These are phyloP conservation scores for Psococerastis gibbosa DNA, from an alignment of 2,888 invertebrate genomes.

Conservation along the genomic window DNA sequence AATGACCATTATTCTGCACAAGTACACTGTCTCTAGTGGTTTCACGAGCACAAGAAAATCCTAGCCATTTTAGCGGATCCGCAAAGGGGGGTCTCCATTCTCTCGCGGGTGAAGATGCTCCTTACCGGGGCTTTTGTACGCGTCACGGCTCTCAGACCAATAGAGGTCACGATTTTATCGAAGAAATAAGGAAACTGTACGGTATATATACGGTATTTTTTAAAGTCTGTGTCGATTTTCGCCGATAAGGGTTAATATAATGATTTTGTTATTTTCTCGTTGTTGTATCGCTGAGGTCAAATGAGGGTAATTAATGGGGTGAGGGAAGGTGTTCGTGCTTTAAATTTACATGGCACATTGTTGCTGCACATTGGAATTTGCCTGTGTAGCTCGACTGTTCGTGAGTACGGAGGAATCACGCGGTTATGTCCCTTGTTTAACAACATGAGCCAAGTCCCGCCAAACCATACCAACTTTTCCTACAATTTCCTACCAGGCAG, in stretches of 20 bases:
- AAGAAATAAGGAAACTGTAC: background rate
- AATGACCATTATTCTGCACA: conserved; percentile 7
- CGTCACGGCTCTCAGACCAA: conserved; percentile 5
- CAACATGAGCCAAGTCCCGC: too few relatives aligned
- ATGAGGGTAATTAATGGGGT: conserved; percentile 2
- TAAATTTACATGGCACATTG: conserved; percentile 10
- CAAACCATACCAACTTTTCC: too few relatives aligned
- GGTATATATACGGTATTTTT: conserved; percentile 10
- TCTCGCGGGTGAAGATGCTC: conserved; percentile 3
- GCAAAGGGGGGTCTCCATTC: conserved; percentile 1
- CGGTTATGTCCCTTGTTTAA: too few relatives aligned
- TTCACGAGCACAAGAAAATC: background rate
- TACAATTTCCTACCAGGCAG: too few relatives aligned
- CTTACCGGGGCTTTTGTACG: conserved; percentile 4
- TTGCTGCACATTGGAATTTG: too few relatives aligned
- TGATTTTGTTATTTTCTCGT: conserved; percentile 6
- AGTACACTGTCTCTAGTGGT: background rate
- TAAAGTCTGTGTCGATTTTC: conserved; percentile 3
- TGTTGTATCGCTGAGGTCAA: background rate
- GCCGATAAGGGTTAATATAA: conserved; percentile 8
- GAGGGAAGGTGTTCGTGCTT: conserved; percentile 11
- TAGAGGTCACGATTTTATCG: conserved; percentile 10
- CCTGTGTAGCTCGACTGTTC: too few relatives aligned
- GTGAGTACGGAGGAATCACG: too few relatives aligned
- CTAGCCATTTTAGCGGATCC: background rate